phyloP scores from a whole-genome alignment of 2,797 vertebrate species.

The Manis crassicaudata region DNA sequence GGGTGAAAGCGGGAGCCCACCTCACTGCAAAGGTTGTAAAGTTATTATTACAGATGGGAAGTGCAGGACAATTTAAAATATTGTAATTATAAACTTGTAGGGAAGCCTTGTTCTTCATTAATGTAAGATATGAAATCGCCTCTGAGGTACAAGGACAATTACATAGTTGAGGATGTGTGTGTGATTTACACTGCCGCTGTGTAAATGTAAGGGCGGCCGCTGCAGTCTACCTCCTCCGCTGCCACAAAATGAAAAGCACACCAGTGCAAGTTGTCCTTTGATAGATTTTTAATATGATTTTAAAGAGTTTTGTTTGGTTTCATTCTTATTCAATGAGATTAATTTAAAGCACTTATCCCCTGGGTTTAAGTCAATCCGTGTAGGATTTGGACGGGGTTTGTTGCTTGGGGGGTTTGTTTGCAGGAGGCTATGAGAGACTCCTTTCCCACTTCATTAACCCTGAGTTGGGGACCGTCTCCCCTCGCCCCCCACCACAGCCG shows the following conservation, averaged over 20 bases:
- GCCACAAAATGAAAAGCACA: constrained; percentile 84
- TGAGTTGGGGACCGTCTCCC: constrained; percentile 91
- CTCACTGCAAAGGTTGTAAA: constrained; percentile 3
- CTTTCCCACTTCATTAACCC: constrained; percentile 99
- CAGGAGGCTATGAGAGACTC: constrained; percentile 94
- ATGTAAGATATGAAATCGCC: constrained; percentile 81
- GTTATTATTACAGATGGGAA: constrained; percentile 76
- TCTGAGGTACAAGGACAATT: constrained; percentile 85
- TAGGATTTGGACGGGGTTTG: constrained; percentile 89
- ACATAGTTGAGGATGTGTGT: constrained; percentile 84
- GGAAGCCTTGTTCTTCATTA: constrained; percentile 87
- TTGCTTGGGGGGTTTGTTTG: constrained; percentile 88
- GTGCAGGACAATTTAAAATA: constrained; percentile 80
- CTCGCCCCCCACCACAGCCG: constrained; percentile 80
- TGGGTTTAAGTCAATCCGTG: constrained; percentile 94
- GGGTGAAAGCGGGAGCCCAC: not conserved
- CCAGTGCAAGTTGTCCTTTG: constrained; percentile 93
- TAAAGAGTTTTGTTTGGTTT: constrained; percentile 94
- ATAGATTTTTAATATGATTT: constrained; percentile 99
- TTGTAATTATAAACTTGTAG: constrained; percentile 83
- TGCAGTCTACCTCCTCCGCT: constrained; percentile 71
- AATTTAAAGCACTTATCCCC: constrained; percentile 98
- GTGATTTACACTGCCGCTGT: constrained; percentile 86
- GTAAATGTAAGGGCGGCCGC: constrained; percentile 83
- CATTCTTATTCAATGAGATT: constrained; percentile 98